Evolutionary conservation across 2,888 invertebrate species (phyloP).

Genomic region (Idaea biselata): DNA sequence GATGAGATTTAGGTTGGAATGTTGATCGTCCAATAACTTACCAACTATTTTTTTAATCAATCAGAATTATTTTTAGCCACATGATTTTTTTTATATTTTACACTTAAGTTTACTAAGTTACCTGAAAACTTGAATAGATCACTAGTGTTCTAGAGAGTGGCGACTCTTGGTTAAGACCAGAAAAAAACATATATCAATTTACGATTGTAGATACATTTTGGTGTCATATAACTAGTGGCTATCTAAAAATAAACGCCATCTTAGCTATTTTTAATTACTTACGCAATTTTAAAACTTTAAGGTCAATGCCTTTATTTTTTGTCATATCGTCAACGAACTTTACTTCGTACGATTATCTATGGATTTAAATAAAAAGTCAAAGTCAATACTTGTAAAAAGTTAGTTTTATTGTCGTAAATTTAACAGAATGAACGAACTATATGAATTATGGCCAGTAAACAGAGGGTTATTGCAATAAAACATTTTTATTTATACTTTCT

Average conservation of each 20-base stretch:
- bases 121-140: no score
- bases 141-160: no score
- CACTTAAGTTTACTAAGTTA: no score
- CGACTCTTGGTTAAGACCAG: not conserved
- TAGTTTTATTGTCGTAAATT: not conserved
- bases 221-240: not conserved
- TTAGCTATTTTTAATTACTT: not conserved
- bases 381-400: not conserved
- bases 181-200: not conserved
- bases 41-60: not conserved
- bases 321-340: slow-evolving; percentile 20
- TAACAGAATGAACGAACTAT: not conserved
- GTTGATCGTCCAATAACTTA: not conserved
- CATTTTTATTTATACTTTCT: not conserved
- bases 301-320: slow-evolving; percentile 29
- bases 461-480: not conserved
- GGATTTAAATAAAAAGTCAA: slow-evolving; percentile 2
- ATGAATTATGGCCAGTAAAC: not conserved
- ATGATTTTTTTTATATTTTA: not conserved
- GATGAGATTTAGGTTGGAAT: not conserved
- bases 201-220: not conserved
- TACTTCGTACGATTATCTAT: slow-evolving; percentile 23
- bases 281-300: slow-evolving; percentile 5
- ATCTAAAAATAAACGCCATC: not conserved
- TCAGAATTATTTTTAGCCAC: not conserved